These are phyloP conservation scores for Stichopus chloronotus DNA, from an alignment of 35 echinoderm and acorn worm species.

Conservation along the genomic window DNA sequence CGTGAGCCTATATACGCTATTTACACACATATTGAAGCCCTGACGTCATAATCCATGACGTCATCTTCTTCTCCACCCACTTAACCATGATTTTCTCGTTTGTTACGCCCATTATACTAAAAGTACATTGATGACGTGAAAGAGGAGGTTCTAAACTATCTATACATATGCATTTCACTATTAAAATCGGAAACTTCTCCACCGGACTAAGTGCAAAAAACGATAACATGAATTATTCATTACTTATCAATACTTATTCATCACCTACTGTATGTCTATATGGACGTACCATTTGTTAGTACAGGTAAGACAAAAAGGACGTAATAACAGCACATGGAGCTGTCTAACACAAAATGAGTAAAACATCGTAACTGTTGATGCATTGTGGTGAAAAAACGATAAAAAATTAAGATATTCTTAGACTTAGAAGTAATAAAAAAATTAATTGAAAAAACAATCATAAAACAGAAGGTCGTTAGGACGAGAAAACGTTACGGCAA, in stretches of 20 bases:
- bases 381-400: neutral
- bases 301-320: slow-evolving; percentile 6
- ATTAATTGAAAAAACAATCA: too few relatives aligned
- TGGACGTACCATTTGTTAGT: slow-evolving; percentile 6
- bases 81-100: slow-evolving; percentile 1
- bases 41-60: neutral
- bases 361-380: neutral
- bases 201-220: neutral
- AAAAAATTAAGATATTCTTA: neutral
- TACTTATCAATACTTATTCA: slow-evolving; percentile 13
- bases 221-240: slow-evolving; percentile 1
- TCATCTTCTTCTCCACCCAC: neutral
- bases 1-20: neutral
- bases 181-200: neutral
- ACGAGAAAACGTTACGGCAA: slow-evolving; percentile 10
- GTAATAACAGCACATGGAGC: neutral
- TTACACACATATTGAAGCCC: neutral
- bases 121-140: too few relatives aligned
- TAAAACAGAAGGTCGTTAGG: neutral
- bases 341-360: neutral
- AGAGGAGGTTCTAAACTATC: neutral
- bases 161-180: slow-evolving; percentile 6
- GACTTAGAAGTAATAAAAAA: slow-evolving; percentile 4
- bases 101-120: neutral
- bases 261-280: neutral